Evolutionary conservation across 2,888 invertebrate species (phyloP), one percentile per base, ranked within the genome.

Genomic region (Chymomyza fuscimana): DNA sequence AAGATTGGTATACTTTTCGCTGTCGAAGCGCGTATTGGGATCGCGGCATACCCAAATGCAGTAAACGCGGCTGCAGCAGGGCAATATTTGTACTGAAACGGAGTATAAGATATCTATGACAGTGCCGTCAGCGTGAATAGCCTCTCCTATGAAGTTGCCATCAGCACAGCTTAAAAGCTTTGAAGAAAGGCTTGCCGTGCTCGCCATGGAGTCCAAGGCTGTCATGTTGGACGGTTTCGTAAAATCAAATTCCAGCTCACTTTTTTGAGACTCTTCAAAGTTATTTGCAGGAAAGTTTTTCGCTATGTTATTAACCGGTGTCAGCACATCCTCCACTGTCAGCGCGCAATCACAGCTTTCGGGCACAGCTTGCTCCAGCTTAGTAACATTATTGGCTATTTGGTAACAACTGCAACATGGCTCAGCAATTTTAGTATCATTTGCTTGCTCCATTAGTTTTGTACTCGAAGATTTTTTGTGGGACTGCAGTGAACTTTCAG

Each of bases 41-140:
- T 93, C 92, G 6, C 93, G 90, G 29, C 94, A 94, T 65, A 95
- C 93, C 93, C 95, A 95, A 81, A 95, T 93, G 89, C 94, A 94
- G 70, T 93, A 93, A 32, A 94, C 93, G 60, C 92, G 89, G n/a
- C 92, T 91, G 2, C 94, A 93, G 70, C 92, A 92, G 3, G 78
- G 78, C 58, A 78, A 64, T 15, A 71, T 64, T 92, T 93, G 93
- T 61, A 91, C 92, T 5, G 93, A 93, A 50, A 93, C 93, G 7
- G 93, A 93, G 90, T 94, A 94, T 19, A 88, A 73, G 25, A 88
- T 84, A 65, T 88, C 87, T 6, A 88, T 81, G 1, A 86, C 73
- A 19, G 85, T 82, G 6, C 86, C 87, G 67, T 88, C 88, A 5
- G 77, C 75, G 59, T 88, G 88, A 54, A 87, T 77, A 7, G 87